Conservation (phyloP, 2,888 invertebrate species). For the Clivina fossor region DNA sequence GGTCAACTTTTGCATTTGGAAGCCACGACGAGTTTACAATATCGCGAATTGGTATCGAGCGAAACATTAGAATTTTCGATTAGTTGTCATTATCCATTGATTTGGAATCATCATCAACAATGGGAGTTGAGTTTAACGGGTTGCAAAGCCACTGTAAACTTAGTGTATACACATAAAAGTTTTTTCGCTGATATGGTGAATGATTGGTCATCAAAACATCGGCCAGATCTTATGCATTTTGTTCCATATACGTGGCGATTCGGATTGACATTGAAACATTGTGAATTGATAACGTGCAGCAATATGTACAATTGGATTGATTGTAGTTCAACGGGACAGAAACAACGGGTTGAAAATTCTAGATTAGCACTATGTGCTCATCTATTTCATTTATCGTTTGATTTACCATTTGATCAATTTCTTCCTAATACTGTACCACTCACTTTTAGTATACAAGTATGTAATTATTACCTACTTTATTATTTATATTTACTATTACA, state of each 20-base stretch:
- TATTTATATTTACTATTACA: slow-evolving; percentile 10
- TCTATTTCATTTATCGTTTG: slow-evolving; percentile 88
- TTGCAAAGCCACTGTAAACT: slow-evolving; percentile 89
- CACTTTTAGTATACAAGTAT: slow-evolving; percentile 86
- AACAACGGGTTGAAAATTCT: slow-evolving; percentile 71
- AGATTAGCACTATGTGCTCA: slow-evolving; percentile 94
- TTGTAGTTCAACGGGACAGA: slow-evolving; percentile 89
- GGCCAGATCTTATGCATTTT: slow-evolving; percentile 91
- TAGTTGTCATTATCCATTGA: slow-evolving; percentile 83
- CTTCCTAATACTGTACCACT: slow-evolving; percentile 86
- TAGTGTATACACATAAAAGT: slow-evolving; percentile 93
- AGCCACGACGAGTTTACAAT: slow-evolving; percentile 91
- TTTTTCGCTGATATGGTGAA: slow-evolving; percentile 95
- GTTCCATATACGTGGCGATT: slow-evolving; percentile 97
- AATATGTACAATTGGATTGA: slow-evolving; percentile 99
- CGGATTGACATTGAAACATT: slow-evolving; percentile 86
- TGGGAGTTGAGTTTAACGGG: slow-evolving; percentile 92
- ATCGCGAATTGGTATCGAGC: slow-evolving; percentile 88
- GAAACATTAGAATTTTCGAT: slow-evolving; percentile 93
- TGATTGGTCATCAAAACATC: slow-evolving; percentile 94
- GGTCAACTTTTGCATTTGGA: slow-evolving; percentile 93
- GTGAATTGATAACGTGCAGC: slow-evolving; percentile 88
- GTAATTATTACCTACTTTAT: slow-evolving; percentile 32
- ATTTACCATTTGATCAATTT: slow-evolving; percentile 92
- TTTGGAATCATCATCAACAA: slow-evolving; percentile 96